A percentile compares a stretch with the other conserved stretches of the same genome.
Evolutionary conservation across 2,797 vertebrate species (phyloP).

Genomic region (Anomalospiza imberbis): DNA sequence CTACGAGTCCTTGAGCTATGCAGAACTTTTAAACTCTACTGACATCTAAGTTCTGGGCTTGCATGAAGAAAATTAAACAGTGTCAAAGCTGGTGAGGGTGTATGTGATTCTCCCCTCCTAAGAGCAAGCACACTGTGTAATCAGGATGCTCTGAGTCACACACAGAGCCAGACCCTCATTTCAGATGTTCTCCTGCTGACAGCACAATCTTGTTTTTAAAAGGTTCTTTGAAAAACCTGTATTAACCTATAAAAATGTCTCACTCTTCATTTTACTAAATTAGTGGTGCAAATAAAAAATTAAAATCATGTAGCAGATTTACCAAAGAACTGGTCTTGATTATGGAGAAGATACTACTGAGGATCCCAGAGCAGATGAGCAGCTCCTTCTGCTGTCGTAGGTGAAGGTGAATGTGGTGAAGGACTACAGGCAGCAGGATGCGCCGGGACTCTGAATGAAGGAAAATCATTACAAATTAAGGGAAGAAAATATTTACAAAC

Average conservation of each 20-base stretch:
- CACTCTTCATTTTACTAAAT: background rate
- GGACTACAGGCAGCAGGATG: constrained; percentile 94
- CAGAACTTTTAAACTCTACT: constrained; percentile 17
- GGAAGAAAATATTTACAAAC: background rate
- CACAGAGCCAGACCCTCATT: constrained; percentile 29
- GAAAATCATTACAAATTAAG: background rate
- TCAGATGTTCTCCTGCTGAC: constrained; percentile 20
- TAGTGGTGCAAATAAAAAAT: background rate
- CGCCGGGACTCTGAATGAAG: constrained; percentile 88
- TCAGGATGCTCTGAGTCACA: constrained; percentile 45
- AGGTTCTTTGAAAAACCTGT: background rate
- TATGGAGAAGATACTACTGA: constrained; percentile 97
- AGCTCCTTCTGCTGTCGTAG: constrained; percentile 98
- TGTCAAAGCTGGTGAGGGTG: background rate
- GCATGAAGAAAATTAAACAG: constrained; percentile 28
- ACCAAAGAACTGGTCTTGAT: constrained; percentile 97
- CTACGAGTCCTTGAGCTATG: background rate
- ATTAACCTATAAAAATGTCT: background rate
- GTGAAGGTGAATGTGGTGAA: constrained; percentile 98
- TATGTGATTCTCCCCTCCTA: background rate
- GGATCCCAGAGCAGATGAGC: constrained; percentile 97
- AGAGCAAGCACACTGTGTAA: constrained; percentile 12
- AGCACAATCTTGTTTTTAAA: background rate
- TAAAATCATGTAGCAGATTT: constrained; percentile 26
- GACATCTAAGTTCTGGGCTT: constrained; percentile 15